phyloP scores from a whole-genome alignment of 2,113 vertebrate genomes.

The Cisticola juncidis region DNA sequence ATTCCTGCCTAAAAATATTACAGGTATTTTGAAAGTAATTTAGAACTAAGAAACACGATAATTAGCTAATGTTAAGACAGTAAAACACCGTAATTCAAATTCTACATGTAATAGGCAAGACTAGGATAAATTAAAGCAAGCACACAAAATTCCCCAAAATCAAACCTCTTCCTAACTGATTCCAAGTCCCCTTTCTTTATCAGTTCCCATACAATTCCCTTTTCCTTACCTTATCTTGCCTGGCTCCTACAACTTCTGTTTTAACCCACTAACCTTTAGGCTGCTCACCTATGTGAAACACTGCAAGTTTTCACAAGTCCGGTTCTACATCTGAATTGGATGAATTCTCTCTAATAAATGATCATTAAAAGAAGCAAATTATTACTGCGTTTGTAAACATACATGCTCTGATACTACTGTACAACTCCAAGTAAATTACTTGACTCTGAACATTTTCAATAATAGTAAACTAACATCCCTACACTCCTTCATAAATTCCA shows the following conservation, averaged over 20 bases:
- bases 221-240: background rate
- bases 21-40: background rate
- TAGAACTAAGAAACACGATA: background rate
- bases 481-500: background rate
- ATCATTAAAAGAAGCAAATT: background rate
- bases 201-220: background rate
- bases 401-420: background rate
- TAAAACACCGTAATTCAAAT: background rate
- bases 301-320: background rate
- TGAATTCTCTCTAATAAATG: background rate
- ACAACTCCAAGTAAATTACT: background rate
- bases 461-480: background rate
- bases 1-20: background rate
- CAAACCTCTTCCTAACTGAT: background rate
- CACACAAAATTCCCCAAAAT: background rate
- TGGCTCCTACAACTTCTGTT: background rate
- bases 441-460: background rate
- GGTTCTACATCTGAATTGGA: background rate
- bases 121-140: background rate
- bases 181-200: background rate
- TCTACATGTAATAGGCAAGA: background rate
- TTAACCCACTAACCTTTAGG: background rate
- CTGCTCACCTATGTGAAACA: background rate
- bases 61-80: background rate
- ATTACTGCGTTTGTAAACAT: background rate